A percentile compares a stretch with the other conserved stretches of the same genome.
Conservation (phyloP, 2,888 invertebrate species). For the Phaedon cochleariae region DNA sequence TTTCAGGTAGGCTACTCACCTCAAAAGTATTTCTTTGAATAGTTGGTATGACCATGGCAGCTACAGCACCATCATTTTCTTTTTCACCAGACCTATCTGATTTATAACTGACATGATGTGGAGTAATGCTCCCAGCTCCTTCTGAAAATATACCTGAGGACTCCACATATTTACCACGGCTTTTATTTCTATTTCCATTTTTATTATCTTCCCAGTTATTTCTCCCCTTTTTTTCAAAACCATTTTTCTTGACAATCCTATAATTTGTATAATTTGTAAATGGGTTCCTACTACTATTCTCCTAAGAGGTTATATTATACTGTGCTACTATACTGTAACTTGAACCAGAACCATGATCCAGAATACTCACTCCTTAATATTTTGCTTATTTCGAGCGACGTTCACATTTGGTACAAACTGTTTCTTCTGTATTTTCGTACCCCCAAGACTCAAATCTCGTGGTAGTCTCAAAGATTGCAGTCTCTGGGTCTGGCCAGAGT, state of each 20-base stretch:
- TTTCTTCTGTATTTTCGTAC: constrained; percentile 54
- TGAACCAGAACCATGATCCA: too few relatives aligned
- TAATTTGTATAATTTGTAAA: constrained; percentile 31
- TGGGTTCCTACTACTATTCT: constrained; percentile 30
- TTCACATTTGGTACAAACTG: constrained; percentile 57
- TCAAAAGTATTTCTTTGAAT: constrained; percentile 49
- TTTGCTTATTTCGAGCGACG: constrained; percentile 55
- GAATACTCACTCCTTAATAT: constrained; percentile 49
- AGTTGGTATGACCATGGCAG: constrained; percentile 47
- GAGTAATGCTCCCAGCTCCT: constrained; percentile 47
- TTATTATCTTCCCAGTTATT: constrained; percentile 29
- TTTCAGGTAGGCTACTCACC: constrained; percentile 40
- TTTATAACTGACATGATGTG: neutral
- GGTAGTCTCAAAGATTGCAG: constrained; percentile 54
- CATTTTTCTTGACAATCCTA: constrained; percentile 3
- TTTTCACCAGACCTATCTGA: constrained; percentile 37
- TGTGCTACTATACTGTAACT: too few relatives aligned
- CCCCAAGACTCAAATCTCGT: constrained; percentile 56
- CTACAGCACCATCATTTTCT: constrained; percentile 35
- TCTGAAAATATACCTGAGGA: constrained; percentile 57
- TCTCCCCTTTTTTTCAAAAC: constrained; percentile 25
- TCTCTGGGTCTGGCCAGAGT: constrained; percentile 41
- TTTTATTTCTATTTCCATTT: constrained; percentile 24
- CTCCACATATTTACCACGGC: constrained; percentile 46
- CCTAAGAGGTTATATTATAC: too few relatives aligned